Evolutionary conservation across 2,888 invertebrate genomes (phyloP).

Genomic region (Elgonia sp.): DNA sequence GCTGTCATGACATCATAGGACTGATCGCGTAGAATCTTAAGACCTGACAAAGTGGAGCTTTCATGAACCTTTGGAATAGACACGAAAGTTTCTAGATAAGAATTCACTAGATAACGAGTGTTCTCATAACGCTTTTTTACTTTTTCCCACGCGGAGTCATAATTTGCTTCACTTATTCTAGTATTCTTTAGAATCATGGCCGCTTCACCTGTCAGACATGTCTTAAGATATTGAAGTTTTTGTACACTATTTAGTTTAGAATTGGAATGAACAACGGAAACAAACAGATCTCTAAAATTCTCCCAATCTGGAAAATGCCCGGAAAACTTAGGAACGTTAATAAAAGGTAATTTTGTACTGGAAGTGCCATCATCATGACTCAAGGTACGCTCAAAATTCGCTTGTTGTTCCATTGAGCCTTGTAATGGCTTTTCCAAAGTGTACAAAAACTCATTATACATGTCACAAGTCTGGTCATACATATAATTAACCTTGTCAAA

Average conservation of each 20-base stretch:
- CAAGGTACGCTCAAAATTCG: not conserved
- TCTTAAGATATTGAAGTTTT: conserved; percentile 22
- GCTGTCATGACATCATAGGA: not conserved
- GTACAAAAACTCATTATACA: conserved; percentile 25
- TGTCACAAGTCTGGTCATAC: not conserved
- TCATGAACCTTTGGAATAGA: conserved; percentile 24
- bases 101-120: conserved; percentile 7
- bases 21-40: conserved; percentile 20
- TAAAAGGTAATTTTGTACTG: not conserved
- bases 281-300: conserved; percentile 16
- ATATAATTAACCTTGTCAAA: not conserved
- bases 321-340: conserved; percentile 11
- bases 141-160: not conserved
- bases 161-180: not conserved
- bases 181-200: conserved; percentile 9
- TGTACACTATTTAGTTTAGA: not conserved
- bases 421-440: not conserved
- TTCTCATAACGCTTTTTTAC: conserved; percentile 24
- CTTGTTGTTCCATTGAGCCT: not conserved
- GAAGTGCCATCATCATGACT: not conserved
- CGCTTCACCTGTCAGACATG: conserved; percentile 14
- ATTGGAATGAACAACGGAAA: conserved; percentile 2
- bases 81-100: conserved; percentile 1
- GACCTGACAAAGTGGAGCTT: not conserved
- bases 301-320: conserved; percentile 28